Percentiles rank a stretch among this genome's conserved stretches.
Conservation (phyloP, 2,113 vertebrate genomes). For the Gracilinanus agilis region DNA sequence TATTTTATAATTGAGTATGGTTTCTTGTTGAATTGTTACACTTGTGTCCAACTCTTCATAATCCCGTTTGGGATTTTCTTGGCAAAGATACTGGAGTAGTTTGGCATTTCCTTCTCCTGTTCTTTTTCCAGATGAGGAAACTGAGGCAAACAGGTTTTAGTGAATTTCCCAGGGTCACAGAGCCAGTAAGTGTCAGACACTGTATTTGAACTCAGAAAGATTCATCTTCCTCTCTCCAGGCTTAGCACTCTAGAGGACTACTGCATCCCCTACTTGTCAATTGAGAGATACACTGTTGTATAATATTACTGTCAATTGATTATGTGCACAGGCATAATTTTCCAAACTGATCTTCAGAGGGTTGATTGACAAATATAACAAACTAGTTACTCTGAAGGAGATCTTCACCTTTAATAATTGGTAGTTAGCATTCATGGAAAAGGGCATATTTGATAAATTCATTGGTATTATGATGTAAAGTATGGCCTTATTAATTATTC, state of each 20-base stretch:
- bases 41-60: neutral
- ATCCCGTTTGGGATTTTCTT: neutral
- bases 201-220: neutral
- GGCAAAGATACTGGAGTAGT: neutral
- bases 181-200: neutral
- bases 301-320: neutral
- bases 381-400: conserved; percentile 22
- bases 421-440: neutral
- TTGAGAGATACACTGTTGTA: neutral
- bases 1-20: neutral
- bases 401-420: conserved; percentile 27
- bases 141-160: neutral
- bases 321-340: conserved; percentile 19
- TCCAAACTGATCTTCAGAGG: neutral
- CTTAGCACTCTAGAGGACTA: neutral
- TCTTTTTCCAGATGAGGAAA: neutral
- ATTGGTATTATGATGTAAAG: rapidly evolving
- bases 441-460: neutral
- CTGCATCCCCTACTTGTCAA: neutral
- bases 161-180: neutral
- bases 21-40: neutral
- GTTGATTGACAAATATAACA: neutral
- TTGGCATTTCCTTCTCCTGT: neutral
- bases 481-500: conserved; percentile 59
- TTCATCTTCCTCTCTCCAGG: neutral